Evolutionary conservation across 2,113 vertebrate species (phyloP), one percentile per base, ranked within the genome.

Genomic region (Scartelaos histophorus): DNA sequence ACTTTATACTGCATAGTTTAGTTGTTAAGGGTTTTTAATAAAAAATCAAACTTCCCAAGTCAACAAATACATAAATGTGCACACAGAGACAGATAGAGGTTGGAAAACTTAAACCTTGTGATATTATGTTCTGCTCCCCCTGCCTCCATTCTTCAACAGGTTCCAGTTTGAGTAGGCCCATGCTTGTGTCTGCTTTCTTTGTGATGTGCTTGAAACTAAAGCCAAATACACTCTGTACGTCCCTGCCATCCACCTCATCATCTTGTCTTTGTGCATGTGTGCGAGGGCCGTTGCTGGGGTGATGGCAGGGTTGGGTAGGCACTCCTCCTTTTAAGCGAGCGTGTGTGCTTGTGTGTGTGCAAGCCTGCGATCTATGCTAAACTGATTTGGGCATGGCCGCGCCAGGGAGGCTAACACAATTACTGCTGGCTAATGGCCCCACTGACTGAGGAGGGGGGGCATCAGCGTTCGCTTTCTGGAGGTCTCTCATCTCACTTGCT

Each of bases 381-480:
- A 97, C 93, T 95, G 95, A 98, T 99, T 99, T 98, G 88, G 92
- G 92, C 89, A 94, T 95, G 95, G 95, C 94, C 92, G 95, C 95
- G 94, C 95, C 93, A 93, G 95, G 94, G 93, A 94, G 93, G 92
- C 94, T 99, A 98, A 99, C 97, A 94, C 91, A 95, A 96, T 99
- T 98, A 98, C 86, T 87, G 87, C 90, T 90, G 95, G 94, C 96
- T 99, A 99, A 99, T 99, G 97, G 96, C 87, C 92, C 93, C 94
- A 93, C 95, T 94, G 91, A 91, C 95, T 95, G 94, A 91, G 94
- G 84, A 87, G 68, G 78, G 73, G 82, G 82, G 69, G 86, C 79
- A 95, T 92, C 92, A 93, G 95, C 94, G 95, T 95, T 95, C 88
- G 88, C 83, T 90, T 88, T 90, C 84, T 91, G 87, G 90, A 93